phyloP scores from a whole-genome alignment of 2,888 invertebrate genomes.

The Phania funesta region DNA sequence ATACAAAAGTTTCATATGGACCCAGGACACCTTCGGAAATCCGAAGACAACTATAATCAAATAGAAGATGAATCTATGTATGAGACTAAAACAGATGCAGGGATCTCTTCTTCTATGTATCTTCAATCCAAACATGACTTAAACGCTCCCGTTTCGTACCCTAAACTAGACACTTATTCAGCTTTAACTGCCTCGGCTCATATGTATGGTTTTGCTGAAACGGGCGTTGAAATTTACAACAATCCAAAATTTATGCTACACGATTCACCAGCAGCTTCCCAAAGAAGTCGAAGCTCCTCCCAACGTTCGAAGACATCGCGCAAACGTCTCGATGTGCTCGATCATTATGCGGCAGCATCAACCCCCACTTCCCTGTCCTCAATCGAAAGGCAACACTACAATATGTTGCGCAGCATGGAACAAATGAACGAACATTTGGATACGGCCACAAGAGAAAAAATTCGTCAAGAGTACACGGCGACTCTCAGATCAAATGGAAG shows the following conservation, averaged over 20 bases:
- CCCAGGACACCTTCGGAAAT: background rate
- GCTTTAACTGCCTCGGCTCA: conserved; percentile 73
- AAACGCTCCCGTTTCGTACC: conserved; percentile 29
- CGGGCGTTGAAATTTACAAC: conserved; percentile 78
- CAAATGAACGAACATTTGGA: conserved; percentile 81
- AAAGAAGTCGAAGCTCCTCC: conserved; percentile 74
- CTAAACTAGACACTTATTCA: conserved; percentile 71
- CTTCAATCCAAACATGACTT: conserved; percentile 8
- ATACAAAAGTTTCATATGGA: conserved; percentile 19
- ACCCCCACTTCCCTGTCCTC: conserved; percentile 76
- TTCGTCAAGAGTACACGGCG: conserved; percentile 80
- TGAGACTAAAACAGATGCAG: background rate
- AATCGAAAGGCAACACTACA: conserved; percentile 77
- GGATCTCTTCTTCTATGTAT: background rate
- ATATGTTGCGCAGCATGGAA: conserved; percentile 78
- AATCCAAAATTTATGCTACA: conserved; percentile 79
- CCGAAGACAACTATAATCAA: background rate
- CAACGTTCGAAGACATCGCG: conserved; percentile 74
- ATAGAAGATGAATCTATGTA: conserved; percentile 7
- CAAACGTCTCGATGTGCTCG: conserved; percentile 76
- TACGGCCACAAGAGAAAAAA: conserved; percentile 86
- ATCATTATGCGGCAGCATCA: conserved; percentile 78
- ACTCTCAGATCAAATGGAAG: conserved; percentile 69
- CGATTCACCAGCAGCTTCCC: conserved; percentile 77
- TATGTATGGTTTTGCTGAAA: conserved; percentile 76